Evolutionary conservation across 2,113 vertebrate species (phyloP).

Genomic region (Dipodomys merriami): DNA sequence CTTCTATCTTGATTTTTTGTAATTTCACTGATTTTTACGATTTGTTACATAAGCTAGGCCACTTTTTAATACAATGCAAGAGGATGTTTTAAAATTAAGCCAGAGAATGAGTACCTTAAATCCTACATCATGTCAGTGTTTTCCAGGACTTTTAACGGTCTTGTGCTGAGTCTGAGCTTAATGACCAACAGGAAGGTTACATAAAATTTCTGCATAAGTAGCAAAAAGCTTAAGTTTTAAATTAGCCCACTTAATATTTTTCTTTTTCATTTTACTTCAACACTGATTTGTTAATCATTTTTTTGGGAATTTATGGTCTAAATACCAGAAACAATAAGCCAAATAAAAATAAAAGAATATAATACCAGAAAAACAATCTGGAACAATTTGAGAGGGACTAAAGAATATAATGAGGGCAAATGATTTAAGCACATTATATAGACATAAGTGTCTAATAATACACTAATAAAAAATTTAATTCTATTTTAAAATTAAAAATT

Average conservation of each 20-base stretch:
- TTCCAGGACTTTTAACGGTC: neutral
- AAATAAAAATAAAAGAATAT: neutral
- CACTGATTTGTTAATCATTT: neutral
- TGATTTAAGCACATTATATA: too few relatives aligned
- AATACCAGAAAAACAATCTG: neutral
- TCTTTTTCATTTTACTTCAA: neutral
- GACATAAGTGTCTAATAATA: too few relatives aligned
- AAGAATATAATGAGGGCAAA: too few relatives aligned
- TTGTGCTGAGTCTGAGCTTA: neutral
- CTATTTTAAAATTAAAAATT: too few relatives aligned
- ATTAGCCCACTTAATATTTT: neutral
- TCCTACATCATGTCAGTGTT: neutral
- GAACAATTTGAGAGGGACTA: too few relatives aligned
- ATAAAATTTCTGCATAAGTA: neutral
- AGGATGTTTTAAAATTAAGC: neutral
- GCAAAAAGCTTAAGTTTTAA: neutral
- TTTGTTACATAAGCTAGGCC: neutral
- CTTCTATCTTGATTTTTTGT: neutral
- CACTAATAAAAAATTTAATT: too few relatives aligned
- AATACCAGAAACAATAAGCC: neutral
- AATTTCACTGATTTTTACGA: neutral
- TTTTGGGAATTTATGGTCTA: neutral
- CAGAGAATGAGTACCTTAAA: neutral
- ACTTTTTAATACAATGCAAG: neutral
- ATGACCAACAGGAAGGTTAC: neutral